Conservation (phyloP, 2,797 vertebrate species). For the Pseudotriccus pelzelni region DNA sequence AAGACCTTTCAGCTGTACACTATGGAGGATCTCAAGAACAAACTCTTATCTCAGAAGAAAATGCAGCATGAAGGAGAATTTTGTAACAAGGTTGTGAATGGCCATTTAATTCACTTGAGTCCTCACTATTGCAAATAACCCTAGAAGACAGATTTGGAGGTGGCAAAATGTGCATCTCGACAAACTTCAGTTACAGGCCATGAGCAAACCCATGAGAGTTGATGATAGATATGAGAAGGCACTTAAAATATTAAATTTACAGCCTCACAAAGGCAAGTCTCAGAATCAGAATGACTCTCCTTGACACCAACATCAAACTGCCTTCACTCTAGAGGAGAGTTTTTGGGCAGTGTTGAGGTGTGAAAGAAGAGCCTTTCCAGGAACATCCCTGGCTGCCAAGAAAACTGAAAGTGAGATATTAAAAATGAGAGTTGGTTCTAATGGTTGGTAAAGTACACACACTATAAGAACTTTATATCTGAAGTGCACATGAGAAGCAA, state of each 20-base stretch:
- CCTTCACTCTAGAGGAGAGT: fast-evolving
- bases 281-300: background rate
- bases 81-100: background rate
- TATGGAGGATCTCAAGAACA: background rate
- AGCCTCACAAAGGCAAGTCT: background rate
- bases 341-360: background rate
- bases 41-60: background rate
- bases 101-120: background rate
- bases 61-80: background rate
- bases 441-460: background rate
- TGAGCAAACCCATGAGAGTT: background rate
- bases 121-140: background rate
- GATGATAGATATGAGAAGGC: background rate
- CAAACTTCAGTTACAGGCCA: background rate
- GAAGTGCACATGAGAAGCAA: background rate
- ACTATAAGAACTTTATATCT: background rate
- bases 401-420: background rate
- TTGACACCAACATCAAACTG: background rate
- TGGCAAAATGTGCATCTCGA: background rate
- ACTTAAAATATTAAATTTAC: background rate
- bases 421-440: background rate
- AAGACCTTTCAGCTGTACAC: background rate
- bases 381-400: background rate
- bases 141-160: background rate
- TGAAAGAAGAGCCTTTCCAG: background rate